Conservation (phyloP, 1,140 invertebrate species). For the Trichonephila inaurata region DNA sequence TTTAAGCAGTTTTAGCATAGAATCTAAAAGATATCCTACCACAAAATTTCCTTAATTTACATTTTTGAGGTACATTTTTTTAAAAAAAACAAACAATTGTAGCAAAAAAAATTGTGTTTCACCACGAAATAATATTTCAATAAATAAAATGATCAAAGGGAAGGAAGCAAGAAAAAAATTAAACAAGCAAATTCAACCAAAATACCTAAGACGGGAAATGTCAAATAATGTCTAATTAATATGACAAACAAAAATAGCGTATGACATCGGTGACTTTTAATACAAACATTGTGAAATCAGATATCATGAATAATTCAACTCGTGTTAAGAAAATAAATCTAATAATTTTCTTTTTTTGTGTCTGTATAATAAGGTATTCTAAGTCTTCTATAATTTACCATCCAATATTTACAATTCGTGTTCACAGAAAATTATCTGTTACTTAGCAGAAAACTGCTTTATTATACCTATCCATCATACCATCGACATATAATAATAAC, state of each 20-base stretch:
- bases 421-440: conserved; percentile 1
- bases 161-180: too few relatives aligned
- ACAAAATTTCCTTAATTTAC: too few relatives aligned
- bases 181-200: background rate
- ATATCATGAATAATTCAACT: conserved; percentile 5
- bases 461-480: conserved; percentile 30
- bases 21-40: too few relatives aligned
- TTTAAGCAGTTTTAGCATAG: too few relatives aligned
- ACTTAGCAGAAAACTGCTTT: background rate
- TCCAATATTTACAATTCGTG: conserved; percentile 38
- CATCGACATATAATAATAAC: conserved; percentile 28
- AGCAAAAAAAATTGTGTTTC: too few relatives aligned
- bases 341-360: background rate
- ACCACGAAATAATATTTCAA: too few relatives aligned
- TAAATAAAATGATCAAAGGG: too few relatives aligned
- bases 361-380: background rate
- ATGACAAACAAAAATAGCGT: background rate
- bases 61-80: too few relatives aligned
- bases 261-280: background rate
- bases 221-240: background rate
- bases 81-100: too few relatives aligned
- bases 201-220: background rate
- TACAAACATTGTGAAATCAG: background rate
- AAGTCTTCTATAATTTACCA: background rate
- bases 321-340: background rate